Evolutionary conservation across 1,140 invertebrate genomes (phyloP).

Genomic region (Zaprionus davidi): DNA sequence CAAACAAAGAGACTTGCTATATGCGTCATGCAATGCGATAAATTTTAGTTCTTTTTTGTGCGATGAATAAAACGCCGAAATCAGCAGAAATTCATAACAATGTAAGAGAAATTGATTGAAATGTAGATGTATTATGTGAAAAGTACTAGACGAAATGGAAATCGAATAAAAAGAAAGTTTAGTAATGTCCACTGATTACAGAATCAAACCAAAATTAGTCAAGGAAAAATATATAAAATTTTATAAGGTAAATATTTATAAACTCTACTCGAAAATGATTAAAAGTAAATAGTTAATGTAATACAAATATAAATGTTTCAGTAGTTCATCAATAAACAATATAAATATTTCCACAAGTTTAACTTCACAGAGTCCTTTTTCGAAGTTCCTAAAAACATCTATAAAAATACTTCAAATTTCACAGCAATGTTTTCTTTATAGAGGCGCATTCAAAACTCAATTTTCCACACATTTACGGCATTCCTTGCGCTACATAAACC

Average conservation of each 20-base stretch:
- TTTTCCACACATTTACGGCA: constrained; percentile 14
- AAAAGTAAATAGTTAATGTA: background rate
- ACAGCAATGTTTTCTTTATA: background rate
- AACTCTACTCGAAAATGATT: background rate
- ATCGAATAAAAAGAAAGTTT: background rate
- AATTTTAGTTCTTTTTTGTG: constrained; percentile 30
- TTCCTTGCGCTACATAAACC: constrained; percentile 30
- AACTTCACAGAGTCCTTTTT: background rate
- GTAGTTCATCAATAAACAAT: background rate
- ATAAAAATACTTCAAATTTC: constrained; percentile 2
- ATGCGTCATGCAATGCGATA: constrained; percentile 61
- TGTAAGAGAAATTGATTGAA: constrained; percentile 5
- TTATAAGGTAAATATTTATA: background rate
- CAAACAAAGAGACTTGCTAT: constrained; percentile 40
- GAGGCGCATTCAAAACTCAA: constrained; percentile 5
- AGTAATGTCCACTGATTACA: background rate
- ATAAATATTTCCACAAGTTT: background rate
- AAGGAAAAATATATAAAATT: no score
- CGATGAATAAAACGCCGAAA: constrained; percentile 36
- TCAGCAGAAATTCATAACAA: constrained; percentile 29
- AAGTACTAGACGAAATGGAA: background rate
- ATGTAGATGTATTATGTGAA: background rate
- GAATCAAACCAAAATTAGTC: background rate
- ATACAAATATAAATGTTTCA: background rate
- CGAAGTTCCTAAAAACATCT: background rate